Conservation (phyloP, 2,888 invertebrate species). For the Leptarthrus brevirostris region DNA sequence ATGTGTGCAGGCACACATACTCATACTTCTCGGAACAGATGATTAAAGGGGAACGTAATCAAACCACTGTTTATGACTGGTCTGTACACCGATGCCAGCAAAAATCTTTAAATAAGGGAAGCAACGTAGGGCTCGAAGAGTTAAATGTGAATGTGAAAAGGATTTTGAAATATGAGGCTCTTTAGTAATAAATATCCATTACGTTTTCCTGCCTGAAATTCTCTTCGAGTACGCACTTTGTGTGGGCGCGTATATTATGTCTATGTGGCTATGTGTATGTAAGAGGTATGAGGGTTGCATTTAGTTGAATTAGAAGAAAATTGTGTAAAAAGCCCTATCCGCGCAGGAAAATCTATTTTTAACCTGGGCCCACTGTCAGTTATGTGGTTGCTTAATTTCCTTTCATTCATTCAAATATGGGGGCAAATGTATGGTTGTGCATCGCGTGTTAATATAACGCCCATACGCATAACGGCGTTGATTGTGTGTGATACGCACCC, state of each 20-base stretch:
- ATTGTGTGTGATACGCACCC: neutral
- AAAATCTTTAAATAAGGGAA: neutral
- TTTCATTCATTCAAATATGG: constrained; percentile 2
- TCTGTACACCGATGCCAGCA: neutral
- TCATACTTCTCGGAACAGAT: neutral
- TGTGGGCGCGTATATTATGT: too few species aligned
- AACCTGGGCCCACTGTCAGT: neutral
- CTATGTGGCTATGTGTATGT: too few species aligned
- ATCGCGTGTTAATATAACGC: neutral
- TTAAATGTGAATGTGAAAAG: neutral
- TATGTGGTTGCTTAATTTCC: neutral
- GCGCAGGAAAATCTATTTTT: neutral
- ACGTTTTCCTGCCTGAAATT: too few species aligned
- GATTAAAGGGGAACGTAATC: too few species aligned
- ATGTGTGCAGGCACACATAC: neutral
- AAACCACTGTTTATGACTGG: too few species aligned
- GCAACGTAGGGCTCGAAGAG: neutral
- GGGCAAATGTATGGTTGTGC: neutral
- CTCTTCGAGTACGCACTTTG: too few species aligned
- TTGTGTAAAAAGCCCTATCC: too few species aligned
- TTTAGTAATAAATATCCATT: neutral
- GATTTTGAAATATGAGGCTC: neutral
- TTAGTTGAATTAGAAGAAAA: neutral
- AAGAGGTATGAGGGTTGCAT: neutral
- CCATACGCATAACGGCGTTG: neutral